These are phyloP conservation scores for Danaus plexippus DNA, from an alignment of 1,140 invertebrate species.

Conservation along the genomic window DNA sequence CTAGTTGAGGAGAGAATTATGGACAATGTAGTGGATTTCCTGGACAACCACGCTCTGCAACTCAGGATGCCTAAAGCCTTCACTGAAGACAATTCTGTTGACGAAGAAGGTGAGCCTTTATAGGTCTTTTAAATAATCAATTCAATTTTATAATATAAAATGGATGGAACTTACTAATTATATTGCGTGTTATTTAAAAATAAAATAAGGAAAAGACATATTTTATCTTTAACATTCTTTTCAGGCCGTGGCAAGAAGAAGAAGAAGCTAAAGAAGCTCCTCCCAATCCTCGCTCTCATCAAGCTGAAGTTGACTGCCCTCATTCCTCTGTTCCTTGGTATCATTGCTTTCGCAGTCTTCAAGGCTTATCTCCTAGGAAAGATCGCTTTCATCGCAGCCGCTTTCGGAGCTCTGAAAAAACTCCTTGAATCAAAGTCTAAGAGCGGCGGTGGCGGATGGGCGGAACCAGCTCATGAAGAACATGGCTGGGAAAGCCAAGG, in stretches of 20 bases:
- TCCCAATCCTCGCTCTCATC: conserved; percentile 81
- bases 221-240: conserved; percentile 19
- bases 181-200: neutral
- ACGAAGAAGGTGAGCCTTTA: conserved; percentile 73
- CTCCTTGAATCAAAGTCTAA: conserved; percentile 80
- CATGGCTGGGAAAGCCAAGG: conserved; percentile 66
- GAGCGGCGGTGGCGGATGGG: conserved; percentile 73
- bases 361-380: conserved; percentile 87
- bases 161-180: neutral
- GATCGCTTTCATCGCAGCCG: conserved; percentile 82
- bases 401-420: conserved; percentile 84
- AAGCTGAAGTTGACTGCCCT: conserved; percentile 84
- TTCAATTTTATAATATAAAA: too few species aligned
- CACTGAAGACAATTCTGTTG: conserved; percentile 76
- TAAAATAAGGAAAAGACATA: neutral
- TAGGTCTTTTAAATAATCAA: conserved; percentile 2
- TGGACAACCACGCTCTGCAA: conserved; percentile 83
- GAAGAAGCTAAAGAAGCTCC: conserved; percentile 80
- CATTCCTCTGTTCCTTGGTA: conserved; percentile 82
- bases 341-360: conserved; percentile 84
- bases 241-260: conserved; percentile 80
- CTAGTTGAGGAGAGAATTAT: conserved; percentile 74
- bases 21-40: conserved; percentile 82
- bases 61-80: conserved; percentile 81
- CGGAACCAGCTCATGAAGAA: conserved; percentile 76